These are phyloP conservation scores for Drosophila affinis DNA, from an alignment of 2,888 invertebrate genomes.

Conservation along the genomic window DNA sequence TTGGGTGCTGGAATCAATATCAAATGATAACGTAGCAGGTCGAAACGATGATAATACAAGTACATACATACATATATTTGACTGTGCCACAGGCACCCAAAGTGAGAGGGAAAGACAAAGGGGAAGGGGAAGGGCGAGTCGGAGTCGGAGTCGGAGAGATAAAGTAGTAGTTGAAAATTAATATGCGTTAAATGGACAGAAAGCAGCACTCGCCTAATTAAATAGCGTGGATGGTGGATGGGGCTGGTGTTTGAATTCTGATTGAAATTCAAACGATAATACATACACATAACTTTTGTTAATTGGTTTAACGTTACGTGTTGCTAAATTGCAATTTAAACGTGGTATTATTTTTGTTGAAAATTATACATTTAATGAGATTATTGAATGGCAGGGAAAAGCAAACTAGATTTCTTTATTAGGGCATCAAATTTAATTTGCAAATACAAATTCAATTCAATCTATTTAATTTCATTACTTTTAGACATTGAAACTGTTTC, in stretches of 20 bases:
- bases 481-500: no score
- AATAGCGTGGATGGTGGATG: conserved; percentile 2
- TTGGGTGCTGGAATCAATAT: conserved; percentile 41
- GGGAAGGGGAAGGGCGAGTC: no score
- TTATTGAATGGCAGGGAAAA: background rate
- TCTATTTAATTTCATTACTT: no score
- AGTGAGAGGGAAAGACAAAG: conserved; percentile 5
- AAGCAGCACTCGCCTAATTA: conserved; percentile 38
- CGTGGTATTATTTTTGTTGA: background rate
- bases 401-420: background rate
- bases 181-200: conserved; percentile 59
- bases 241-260: background rate
- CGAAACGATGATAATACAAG: conserved; percentile 51
- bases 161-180: conserved; percentile 57
- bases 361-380: background rate
- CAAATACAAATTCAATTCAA: no score
- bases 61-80: background rate
- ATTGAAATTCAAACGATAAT: background rate
- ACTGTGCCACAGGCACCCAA: conserved; percentile 13
- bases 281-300: background rate
- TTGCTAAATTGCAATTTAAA: background rate
- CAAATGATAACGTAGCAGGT: conserved; percentile 55
- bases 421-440: no score
- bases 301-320: background rate
- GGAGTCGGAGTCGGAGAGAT: conserved; percentile 10